Evolutionary conservation across 2,113 vertebrate genomes (phyloP).

Genomic region (Festucalex cinctus): DNA sequence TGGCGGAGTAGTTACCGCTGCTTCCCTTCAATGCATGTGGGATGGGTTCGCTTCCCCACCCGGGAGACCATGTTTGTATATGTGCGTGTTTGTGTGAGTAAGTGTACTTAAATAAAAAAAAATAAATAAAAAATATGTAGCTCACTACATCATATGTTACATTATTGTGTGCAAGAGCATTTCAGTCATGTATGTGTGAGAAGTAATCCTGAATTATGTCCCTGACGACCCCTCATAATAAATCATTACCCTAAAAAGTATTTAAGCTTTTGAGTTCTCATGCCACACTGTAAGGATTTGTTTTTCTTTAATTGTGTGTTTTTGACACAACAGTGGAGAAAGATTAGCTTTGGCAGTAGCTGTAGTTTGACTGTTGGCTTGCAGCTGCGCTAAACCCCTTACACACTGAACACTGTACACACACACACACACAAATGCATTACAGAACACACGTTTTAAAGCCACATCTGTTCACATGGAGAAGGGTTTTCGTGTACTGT

Average conservation of each 20-base stretch:
- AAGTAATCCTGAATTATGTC: not conserved
- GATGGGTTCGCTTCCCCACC: no score
- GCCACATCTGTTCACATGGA: constrained; percentile 57
- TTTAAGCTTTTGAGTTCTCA: not conserved
- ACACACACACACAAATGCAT: constrained; percentile 4
- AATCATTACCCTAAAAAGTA: not conserved
- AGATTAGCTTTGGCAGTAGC: constrained; percentile 29
- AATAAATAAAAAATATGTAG: no score
- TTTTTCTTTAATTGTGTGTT: not conserved
- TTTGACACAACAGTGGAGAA: not conserved
- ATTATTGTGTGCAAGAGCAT: no score
- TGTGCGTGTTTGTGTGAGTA: no score
- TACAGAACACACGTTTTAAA: constrained; percentile 6
- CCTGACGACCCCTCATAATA: not conserved
- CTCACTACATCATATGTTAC: no score
- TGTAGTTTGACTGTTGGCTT: constrained; percentile 46
- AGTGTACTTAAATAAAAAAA: no score
- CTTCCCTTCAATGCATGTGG: no score
- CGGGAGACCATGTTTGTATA: no score
- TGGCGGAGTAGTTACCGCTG: no score
- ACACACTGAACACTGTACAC: constrained; percentile 36
- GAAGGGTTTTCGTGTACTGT: constrained; percentile 45
- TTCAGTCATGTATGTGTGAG: not conserved
- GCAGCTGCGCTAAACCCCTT: constrained; percentile 46
- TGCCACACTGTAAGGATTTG: not conserved